Evolutionary conservation across 2,797 vertebrate genomes (phyloP).

Genomic region (Lophius americanus): DNA sequence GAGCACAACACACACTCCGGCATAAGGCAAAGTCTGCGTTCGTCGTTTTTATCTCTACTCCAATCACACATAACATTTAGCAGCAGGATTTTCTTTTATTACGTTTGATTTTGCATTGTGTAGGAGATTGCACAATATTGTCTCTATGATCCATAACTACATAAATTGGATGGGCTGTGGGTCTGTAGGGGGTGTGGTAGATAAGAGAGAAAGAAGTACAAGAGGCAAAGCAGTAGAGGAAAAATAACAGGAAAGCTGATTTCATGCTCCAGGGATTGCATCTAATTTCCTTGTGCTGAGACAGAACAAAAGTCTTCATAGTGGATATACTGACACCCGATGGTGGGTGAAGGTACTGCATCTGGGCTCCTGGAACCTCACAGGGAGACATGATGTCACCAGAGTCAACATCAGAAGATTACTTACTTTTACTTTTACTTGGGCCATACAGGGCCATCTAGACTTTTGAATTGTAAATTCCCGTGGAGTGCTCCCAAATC

Average conservation of each 20-base stretch:
- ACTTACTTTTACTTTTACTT: no score
- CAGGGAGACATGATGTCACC: conserved; percentile 12
- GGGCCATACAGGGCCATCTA: conserved; percentile 12
- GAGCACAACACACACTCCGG: conserved; percentile 29
- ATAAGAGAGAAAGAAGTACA: conserved; percentile 40
- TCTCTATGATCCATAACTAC: conserved; percentile 56
- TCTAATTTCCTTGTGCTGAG: conserved; percentile 64
- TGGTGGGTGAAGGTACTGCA: conserved; percentile 13
- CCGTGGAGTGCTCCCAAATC: not conserved
- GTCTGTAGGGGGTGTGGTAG: conserved; percentile 8
- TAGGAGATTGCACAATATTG: conserved; percentile 39
- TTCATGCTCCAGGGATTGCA: conserved; percentile 78
- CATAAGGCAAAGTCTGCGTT: conserved; percentile 11
- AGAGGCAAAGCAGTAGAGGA: conserved; percentile 52
- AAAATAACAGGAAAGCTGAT: conserved; percentile 78
- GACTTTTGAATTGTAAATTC: not conserved
- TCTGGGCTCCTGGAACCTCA: not conserved
- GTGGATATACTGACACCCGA: conserved; percentile 73
- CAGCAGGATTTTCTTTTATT: conserved; percentile 28
- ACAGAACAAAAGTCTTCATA: conserved; percentile 10
- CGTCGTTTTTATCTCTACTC: conserved; percentile 22
- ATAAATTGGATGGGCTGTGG: conserved; percentile 35
- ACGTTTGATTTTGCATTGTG: conserved; percentile 48
- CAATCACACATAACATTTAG: conserved; percentile 35
- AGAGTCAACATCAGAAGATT: conserved; percentile 33